These are phyloP conservation scores for Myotis planiceps DNA, from an alignment of 2,797 vertebrate genomes.

Conservation along the genomic window DNA sequence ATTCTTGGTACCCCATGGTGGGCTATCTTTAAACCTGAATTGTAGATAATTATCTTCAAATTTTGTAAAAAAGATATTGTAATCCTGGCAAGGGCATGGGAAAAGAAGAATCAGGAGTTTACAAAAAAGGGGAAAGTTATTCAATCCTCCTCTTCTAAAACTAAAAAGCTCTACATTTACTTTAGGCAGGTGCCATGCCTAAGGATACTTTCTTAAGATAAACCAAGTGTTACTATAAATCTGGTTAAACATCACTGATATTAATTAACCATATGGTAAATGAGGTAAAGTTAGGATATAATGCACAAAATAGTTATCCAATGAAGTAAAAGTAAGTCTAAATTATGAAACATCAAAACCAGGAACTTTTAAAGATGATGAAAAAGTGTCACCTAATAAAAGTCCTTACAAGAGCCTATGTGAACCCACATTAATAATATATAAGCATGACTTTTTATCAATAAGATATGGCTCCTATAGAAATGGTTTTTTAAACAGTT, in stretches of 20 bases:
- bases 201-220: background rate
- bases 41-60: background rate
- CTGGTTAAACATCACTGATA: background rate
- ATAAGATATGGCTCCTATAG: background rate
- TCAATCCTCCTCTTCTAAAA: background rate
- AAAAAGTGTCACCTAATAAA: background rate
- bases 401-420: background rate
- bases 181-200: background rate
- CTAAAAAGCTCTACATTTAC: background rate
- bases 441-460: background rate
- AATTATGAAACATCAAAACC: background rate
- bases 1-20: background rate
- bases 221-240: background rate
- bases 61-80: background rate
- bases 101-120: background rate
- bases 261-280: background rate
- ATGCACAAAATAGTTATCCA: background rate
- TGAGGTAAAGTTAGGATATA: background rate
- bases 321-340: slow-evolving; percentile 9
- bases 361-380: background rate
- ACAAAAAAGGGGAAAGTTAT: slow-evolving; percentile 8
- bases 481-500: background rate
- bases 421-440: background rate
- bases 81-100: background rate
- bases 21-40: slow-evolving; percentile 26